These are phyloP conservation scores for Pangasianodon hypophthalmus DNA, from an alignment of 2,113 vertebrate genomes.

Conservation along the genomic window DNA sequence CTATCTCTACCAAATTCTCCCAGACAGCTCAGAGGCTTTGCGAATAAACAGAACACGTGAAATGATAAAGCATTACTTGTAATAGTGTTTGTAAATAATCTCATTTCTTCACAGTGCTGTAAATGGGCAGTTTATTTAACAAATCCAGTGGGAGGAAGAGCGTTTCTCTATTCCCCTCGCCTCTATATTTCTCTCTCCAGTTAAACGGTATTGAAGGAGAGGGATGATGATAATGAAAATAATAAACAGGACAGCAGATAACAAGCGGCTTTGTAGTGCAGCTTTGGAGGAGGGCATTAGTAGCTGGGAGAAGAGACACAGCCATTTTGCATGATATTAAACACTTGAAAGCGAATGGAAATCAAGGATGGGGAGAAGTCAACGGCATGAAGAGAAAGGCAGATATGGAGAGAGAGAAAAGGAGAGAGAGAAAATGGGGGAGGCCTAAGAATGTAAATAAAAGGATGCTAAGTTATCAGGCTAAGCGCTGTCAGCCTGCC, in stretches of 20 bases:
- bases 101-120: constrained; percentile 62
- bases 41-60: neutral
- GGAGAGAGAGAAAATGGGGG: constrained; percentile 49
- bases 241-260: constrained; percentile 77
- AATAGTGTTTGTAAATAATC: constrained; percentile 81
- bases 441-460: constrained; percentile 75
- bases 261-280: constrained; percentile 76
- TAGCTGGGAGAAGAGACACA: constrained; percentile 68
- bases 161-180: constrained; percentile 59
- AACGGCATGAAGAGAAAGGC: constrained; percentile 58
- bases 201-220: constrained; percentile 52
- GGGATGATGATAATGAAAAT: constrained; percentile 75
- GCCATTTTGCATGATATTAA: constrained; percentile 82
- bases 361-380: constrained; percentile 59
- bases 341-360: constrained; percentile 76
- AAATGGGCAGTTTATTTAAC: constrained; percentile 79
- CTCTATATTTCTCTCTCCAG: constrained; percentile 48
- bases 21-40: neutral
- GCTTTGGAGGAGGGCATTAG: constrained; percentile 59
- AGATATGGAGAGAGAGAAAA: constrained; percentile 61
- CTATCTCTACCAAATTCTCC: neutral
- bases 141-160: constrained; percentile 70
- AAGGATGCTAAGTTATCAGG: constrained; percentile 75
- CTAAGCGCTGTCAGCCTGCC: constrained; percentile 75
- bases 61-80: constrained; percentile 46